A percentile compares a stretch with the other conserved stretches of the same genome.
Conservation (phyloP, 2,113 vertebrate species). For the Camarhynchus parvulus region DNA sequence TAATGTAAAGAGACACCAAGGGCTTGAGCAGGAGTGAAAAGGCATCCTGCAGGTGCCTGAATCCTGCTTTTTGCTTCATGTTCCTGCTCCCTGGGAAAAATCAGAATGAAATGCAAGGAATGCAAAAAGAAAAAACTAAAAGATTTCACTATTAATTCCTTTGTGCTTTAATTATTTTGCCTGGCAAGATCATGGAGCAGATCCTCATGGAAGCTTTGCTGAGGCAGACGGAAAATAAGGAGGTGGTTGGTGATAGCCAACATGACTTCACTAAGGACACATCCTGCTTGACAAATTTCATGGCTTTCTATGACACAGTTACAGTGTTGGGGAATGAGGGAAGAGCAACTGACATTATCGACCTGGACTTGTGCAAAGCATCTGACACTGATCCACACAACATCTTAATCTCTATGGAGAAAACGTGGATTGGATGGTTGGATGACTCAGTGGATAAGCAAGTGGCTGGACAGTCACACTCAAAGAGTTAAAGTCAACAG, state of each 20-base stretch:
- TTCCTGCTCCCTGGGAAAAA: background rate
- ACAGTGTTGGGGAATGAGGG: background rate
- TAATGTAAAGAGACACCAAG: background rate
- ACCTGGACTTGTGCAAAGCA: background rate
- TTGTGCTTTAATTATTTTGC: background rate
- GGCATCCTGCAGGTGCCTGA: background rate
- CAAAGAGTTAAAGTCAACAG: background rate
- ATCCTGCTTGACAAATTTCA: background rate
- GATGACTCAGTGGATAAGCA: background rate
- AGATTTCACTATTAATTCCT: background rate
- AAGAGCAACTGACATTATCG: rapidly evolving
- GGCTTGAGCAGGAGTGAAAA: background rate
- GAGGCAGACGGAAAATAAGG: background rate
- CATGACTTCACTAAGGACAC: background rate
- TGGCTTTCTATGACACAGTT: background rate
- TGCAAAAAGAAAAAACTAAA: background rate
- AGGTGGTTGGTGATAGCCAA: background rate
- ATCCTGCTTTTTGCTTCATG: background rate
- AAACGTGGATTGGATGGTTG: background rate
- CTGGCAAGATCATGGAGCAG: background rate
- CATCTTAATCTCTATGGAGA: background rate
- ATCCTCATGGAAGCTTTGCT: background rate
- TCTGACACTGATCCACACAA: background rate
- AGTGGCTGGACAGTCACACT: background rate
- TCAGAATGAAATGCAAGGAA: background rate